Conservation (phyloP, 2,113 vertebrate genomes). For the Nestor notabilis region DNA sequence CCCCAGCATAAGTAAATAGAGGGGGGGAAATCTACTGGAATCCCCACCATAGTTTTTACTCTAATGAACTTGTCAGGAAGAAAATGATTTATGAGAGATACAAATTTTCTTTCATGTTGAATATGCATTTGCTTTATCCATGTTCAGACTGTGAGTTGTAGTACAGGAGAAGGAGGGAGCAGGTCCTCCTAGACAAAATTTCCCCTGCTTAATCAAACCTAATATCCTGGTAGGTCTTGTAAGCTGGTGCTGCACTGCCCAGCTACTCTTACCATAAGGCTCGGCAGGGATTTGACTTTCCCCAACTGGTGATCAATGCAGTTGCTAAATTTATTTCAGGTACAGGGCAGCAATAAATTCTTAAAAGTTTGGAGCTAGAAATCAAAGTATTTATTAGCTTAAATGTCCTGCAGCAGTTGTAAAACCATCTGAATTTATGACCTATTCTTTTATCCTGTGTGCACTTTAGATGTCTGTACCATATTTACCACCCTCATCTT, state of each 20-base stretch:
- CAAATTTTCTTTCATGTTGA: neutral
- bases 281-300: neutral
- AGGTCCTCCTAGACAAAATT: neutral
- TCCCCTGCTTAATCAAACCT: neutral
- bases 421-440: neutral
- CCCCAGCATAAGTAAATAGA: neutral
- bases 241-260: neutral
- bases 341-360: neutral
- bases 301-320: neutral
- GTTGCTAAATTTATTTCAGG: neutral
- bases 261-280: neutral
- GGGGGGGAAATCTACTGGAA: neutral
- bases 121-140: neutral
- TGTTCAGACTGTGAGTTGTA: neutral
- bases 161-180: neutral
- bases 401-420: neutral
- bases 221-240: neutral
- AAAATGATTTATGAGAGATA: neutral
- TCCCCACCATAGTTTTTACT: neutral
- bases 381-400: neutral
- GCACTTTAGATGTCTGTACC: neutral
- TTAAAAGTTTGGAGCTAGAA: neutral
- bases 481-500: neutral
- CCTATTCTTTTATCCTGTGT: neutral
- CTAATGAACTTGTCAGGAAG: neutral